Evolutionary conservation across 2,888 invertebrate genomes (phyloP).

Genomic region (Melolontha melolontha): DNA sequence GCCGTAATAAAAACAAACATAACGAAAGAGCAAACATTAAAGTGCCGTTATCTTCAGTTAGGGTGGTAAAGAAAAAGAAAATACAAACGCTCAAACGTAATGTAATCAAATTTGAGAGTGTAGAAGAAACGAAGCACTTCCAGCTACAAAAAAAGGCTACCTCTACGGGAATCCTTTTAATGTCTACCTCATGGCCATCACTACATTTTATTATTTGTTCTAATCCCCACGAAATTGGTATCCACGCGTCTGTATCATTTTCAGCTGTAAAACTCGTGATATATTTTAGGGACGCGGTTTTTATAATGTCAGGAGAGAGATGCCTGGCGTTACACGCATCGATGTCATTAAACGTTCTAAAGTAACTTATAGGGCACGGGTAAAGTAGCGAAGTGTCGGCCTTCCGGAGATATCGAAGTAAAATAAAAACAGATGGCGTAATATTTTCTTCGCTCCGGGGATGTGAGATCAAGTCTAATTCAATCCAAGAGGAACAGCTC

Average conservation of each 20-base stretch:
- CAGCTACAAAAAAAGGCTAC: not conserved
- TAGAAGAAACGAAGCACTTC: not conserved
- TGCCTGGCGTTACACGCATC: conserved; percentile 14
- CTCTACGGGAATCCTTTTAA: conserved; percentile 7
- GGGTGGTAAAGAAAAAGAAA: conserved; percentile 2
- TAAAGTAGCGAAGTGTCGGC: not conserved
- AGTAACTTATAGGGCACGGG: conserved; percentile 14
- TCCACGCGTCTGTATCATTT: conserved; percentile 12
- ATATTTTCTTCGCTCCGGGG: conserved; percentile 16
- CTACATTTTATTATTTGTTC: conserved; percentile 12
- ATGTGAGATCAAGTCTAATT: conserved; percentile 26
- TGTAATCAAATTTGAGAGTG: conserved; percentile 29
- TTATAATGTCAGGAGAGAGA: conserved; percentile 11
- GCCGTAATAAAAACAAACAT: conserved; percentile 28
- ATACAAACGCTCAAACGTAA: conserved; percentile 22
- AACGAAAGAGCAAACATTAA: conserved; percentile 23
- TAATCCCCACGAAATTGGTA: conserved; percentile 28
- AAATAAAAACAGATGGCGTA: conserved; percentile 36
- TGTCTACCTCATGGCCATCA: conserved; percentile 14
- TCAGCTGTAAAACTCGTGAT: not conserved
- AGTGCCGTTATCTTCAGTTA: conserved; percentile 18
- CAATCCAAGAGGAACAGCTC: conserved; percentile 12
- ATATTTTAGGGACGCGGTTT: not conserved
- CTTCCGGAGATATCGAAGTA: conserved; percentile 25
- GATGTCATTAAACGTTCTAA: conserved; percentile 26